Base-by-base conservation (phyloP, 2,888 invertebrate species). In the Drosophila anomelani region DNA sequence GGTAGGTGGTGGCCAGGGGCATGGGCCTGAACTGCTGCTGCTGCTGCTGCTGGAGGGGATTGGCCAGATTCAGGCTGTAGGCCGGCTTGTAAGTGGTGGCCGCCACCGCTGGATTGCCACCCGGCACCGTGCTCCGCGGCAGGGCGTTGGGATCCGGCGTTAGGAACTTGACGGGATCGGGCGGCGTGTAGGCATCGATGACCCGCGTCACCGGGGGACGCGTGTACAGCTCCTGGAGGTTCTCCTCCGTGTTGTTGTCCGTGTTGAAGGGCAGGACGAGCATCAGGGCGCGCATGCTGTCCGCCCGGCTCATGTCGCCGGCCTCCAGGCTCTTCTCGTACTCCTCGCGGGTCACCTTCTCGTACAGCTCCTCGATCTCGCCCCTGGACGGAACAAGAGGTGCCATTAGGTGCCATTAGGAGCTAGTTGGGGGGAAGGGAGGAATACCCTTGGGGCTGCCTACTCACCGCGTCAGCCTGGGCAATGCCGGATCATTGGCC, bases 1-100 rank as follows among this genome's bases (percentile, higher is more conserved):
- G 91, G 43, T 90, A 86, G 0, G 91, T 92, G 6, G 91, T 90
- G 6, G 91, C 82, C 54, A 74, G 77, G 47, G 90, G 80, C 44
- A 88, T 78, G 64, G 84, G 66, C n/a, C 61, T 57, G 57, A 81
- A 56, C 64, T 82, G 77, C 64, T 68, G 49, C 47, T 82, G 77
- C 64, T 68, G 49, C 47, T 43, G 60, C 47, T 55, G 64, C n/a
- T 63, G 63, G 38, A 62, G 66, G 20, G 44, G 67, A 29, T 56
- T 66, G 0, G 17, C n/a, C 47, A 54, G 12, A 17, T 59, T 55
- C 53, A 60, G 41, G 12, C 60, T 54, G 43, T 93, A 89, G 9
- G 93, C 93, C 8, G 93, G 93, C 61, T 92, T 92, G 77, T 94
- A 94, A 1, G 94, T 93, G 8, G 93, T 93, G 26, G 92, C 92